Evolutionary conservation across 2,888 invertebrate genomes (phyloP), one percentile per base, ranked within the genome.

Genomic region (Ormyrus rosae): DNA sequence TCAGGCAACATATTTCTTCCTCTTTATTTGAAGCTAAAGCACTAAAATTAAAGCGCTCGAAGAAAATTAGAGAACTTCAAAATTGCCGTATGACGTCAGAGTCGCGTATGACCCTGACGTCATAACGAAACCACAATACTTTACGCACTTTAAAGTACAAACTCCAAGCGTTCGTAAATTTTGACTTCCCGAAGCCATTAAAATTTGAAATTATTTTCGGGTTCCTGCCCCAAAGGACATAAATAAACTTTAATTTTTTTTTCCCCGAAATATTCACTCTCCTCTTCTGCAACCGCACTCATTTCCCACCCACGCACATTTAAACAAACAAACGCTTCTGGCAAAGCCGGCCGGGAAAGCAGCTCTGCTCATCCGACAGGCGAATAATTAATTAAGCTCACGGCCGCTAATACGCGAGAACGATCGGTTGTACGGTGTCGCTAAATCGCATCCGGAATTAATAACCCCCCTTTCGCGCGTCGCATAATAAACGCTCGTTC

Each of bases 301-400:
- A 34, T 34, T 2, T 34, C 34, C 34, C 34, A 34, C 34, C 34
- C 4, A 34, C 4, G 34, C 34, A 2, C 34, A 34, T 0, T 34
- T 34, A 34, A 34, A 34, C 34, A 34, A 34, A 34, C 34, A 34
- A 34, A 34, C 34, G 34, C 34, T 34, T 4, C 34, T 4, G 34
- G 19, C 19, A 19, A 19, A 19, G 19, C 19, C 19, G 19, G 19
- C 19, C 19, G 19, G 1, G 19, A 19, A 4, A 34, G 34, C 34
- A 34, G 34, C 34, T 4, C 34, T 0, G 34, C 34, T 34, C 19
- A 2, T 19, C 34, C 19, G n/a, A 50, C 56, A 13, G 13, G 56
- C 76, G 81, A 85, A 85, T 86, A 87, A 87, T 87, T 86, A 87
- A 87, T 88, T 87, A 86, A 85, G 72, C 83, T 82, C 84, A 83